A percentile compares a stretch with the other conserved stretches of the same genome.
phyloP scores from a whole-genome alignment of 2,888 invertebrate species.

The Drosophila picticornis region DNA sequence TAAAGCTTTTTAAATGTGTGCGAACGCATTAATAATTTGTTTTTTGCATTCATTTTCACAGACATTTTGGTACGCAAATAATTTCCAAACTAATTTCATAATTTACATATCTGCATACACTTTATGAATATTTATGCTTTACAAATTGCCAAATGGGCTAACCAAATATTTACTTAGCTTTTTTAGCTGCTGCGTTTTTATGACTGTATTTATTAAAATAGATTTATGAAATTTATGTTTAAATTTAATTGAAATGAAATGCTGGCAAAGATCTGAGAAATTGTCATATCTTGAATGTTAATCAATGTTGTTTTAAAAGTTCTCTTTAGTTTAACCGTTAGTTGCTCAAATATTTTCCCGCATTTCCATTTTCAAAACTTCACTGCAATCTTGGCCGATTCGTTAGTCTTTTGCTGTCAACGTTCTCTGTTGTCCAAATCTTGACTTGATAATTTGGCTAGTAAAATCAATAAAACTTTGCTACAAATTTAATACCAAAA shows the following conservation, averaged over 20 bases:
- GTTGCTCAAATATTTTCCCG: neutral
- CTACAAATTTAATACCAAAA: slow-evolving; percentile 17
- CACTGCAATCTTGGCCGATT: neutral
- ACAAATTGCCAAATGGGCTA: slow-evolving; percentile 44
- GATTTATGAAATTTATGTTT: slow-evolving; percentile 14
- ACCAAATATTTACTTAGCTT: slow-evolving; percentile 28
- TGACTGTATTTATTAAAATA: slow-evolving; percentile 12
- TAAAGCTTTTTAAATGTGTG: slow-evolving; percentile 18
- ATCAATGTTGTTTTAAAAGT: neutral
- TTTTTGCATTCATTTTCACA: slow-evolving; percentile 20
- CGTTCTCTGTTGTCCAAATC: slow-evolving; percentile 1
- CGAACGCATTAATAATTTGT: slow-evolving; percentile 37
- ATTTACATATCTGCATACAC: slow-evolving; percentile 29
- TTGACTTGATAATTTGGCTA: slow-evolving; percentile 37
- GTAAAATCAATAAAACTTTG: slow-evolving; percentile 40
- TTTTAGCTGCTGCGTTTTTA: slow-evolving; percentile 11
- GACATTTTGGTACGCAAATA: slow-evolving; percentile 8
- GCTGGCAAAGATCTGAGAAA: neutral
- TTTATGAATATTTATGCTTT: slow-evolving; percentile 41
- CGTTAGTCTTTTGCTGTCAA: slow-evolving; percentile 3
- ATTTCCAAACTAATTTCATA: slow-evolving; percentile 41
- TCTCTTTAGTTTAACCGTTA: neutral
- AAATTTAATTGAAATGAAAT: slow-evolving; percentile 11
- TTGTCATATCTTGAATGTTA: no score
- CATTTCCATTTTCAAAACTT: slow-evolving; percentile 5